Evolutionary conservation across 2,113 vertebrate species (phyloP).

Genomic region (Vanacampus margaritifer): DNA sequence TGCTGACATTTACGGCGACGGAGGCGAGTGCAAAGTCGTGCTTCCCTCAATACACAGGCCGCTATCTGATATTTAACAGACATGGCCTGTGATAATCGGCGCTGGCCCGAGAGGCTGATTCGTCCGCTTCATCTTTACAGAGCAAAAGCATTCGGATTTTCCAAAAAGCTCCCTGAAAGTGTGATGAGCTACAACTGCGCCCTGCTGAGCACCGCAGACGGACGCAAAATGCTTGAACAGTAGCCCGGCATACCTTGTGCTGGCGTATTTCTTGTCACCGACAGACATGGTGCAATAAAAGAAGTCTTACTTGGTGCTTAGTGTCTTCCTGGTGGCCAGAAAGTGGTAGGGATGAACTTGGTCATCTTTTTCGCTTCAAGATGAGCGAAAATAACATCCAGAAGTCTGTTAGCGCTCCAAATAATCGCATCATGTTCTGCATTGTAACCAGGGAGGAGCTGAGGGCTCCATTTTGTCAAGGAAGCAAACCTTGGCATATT

Average conservation of each 20-base stretch:
- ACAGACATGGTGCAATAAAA: slow-evolving; percentile 28
- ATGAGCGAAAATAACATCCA: neutral
- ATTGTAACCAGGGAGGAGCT: slow-evolving; percentile 17
- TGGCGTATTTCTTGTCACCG: slow-evolving; percentile 45
- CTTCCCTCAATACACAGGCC: slow-evolving; percentile 80
- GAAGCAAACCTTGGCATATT: slow-evolving; percentile 52
- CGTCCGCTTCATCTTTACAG: neutral
- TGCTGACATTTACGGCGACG: slow-evolving; percentile 96
- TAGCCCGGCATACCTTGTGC: slow-evolving; percentile 53
- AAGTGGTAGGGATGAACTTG: neutral
- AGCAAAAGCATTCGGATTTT: neutral
- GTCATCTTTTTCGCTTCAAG: neutral
- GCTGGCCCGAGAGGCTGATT: slow-evolving; percentile 59
- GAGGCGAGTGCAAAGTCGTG: slow-evolving; percentile 84
- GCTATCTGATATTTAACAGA: slow-evolving; percentile 95
- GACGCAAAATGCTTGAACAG: slow-evolving; percentile 58
- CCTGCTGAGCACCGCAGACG: slow-evolving; percentile 27
- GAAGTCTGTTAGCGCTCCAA: neutral
- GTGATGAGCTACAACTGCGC: neutral
- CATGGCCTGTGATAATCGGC: slow-evolving; percentile 87
- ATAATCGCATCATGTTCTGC: neutral
- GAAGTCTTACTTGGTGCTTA: neutral
- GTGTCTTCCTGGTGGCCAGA: no score
- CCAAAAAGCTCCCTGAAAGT: neutral
- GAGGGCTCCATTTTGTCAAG: slow-evolving; percentile 42